Conservation (phyloP, 2,797 vertebrate species). For the Notolabrus celidotus region DNA sequence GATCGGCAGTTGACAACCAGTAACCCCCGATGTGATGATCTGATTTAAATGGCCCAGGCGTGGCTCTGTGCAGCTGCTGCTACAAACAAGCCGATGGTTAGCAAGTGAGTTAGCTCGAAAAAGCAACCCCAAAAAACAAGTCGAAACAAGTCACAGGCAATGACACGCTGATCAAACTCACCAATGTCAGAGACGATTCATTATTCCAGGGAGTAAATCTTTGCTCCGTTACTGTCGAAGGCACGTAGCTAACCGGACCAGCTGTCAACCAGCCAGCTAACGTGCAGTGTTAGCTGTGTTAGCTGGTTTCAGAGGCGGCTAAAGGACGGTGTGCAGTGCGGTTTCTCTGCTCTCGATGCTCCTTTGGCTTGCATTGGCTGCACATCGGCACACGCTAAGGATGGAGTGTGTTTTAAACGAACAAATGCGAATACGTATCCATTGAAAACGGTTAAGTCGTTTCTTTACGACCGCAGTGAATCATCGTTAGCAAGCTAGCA, state of each 20-base stretch:
- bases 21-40: background rate
- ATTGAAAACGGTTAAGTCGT: background rate
- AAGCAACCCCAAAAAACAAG: slow-evolving; percentile 10
- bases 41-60: slow-evolving; percentile 72
- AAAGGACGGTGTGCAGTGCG: slow-evolving; percentile 51
- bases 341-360: slow-evolving; percentile 52
- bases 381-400: slow-evolving; percentile 48
- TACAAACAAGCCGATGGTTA: slow-evolving; percentile 69
- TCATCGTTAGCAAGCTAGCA: slow-evolving; percentile 60
- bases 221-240: slow-evolving; percentile 38
- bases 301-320: slow-evolving; percentile 66
- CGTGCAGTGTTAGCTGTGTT: slow-evolving; percentile 56
- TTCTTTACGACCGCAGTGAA: slow-evolving; percentile 17
- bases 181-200: slow-evolving; percentile 75
- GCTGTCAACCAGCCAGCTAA: slow-evolving; percentile 73
- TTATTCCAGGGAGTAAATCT: slow-evolving; percentile 40
- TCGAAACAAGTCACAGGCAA: slow-evolving; percentile 2
- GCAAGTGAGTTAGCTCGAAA: slow-evolving; percentile 33
- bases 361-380: slow-evolving; percentile 28
- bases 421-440: background rate
- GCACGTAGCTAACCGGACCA: slow-evolving; percentile 53
- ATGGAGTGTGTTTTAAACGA: slow-evolving; percentile 12
- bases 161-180: slow-evolving; percentile 46
- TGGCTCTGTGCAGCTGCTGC: slow-evolving; percentile 66
- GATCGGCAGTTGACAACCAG: background rate